phyloP scores from a whole-genome alignment of 2,797 vertebrate genomes.

The Falco berigora region DNA sequence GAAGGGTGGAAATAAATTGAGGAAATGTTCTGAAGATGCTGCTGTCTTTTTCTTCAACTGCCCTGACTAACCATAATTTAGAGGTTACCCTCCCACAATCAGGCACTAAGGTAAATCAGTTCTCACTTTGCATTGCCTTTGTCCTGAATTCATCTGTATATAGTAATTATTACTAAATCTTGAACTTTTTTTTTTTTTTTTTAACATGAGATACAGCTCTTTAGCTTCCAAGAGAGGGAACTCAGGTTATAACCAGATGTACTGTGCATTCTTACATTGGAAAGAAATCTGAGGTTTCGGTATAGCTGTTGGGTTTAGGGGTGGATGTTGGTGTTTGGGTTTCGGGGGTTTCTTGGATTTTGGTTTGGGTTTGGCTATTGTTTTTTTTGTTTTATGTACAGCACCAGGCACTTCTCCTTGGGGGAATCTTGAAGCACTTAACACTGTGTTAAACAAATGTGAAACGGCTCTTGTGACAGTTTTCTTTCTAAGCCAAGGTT shows the following conservation, averaged over 20 bases:
- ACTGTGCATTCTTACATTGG: background rate
- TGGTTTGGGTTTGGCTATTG: background rate
- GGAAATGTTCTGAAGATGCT: background rate
- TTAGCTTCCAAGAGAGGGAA: background rate
- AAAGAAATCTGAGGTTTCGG: background rate
- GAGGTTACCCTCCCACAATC: background rate
- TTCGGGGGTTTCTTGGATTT: background rate
- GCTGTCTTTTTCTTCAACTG: background rate
- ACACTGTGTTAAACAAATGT: background rate
- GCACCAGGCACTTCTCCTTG: background rate
- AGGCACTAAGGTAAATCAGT: background rate
- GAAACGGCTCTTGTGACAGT: background rate
- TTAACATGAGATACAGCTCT: background rate
- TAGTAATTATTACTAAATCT: background rate
- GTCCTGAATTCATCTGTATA: background rate
- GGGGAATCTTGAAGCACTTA: background rate
- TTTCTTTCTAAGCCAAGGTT: background rate
- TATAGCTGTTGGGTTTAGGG: background rate
- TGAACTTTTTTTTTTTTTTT: background rate
- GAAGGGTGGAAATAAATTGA: background rate
- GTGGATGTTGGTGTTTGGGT: background rate
- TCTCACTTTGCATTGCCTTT: background rate
- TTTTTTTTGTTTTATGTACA: background rate
- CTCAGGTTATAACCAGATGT: background rate
- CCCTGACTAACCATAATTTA: background rate